Evolutionary conservation across 2,888 invertebrate genomes (phyloP).

Genomic region (Drepanosiphum platanoidis): DNA sequence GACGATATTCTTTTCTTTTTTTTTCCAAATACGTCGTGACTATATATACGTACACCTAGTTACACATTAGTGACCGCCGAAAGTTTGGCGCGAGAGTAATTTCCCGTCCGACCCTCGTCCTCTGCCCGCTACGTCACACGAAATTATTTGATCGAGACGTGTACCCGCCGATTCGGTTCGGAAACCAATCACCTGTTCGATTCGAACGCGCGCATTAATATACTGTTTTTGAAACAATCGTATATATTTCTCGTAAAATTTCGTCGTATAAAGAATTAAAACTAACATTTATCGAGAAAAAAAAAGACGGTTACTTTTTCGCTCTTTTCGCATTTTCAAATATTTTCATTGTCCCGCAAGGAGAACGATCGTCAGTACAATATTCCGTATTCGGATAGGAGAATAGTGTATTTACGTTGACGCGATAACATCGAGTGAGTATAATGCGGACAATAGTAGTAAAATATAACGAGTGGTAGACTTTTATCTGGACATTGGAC

Average conservation of each 20-base stretch:
- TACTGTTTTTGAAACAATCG: background rate
- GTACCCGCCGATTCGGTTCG: background rate
- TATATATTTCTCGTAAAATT: too few species aligned
- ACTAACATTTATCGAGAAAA: too few species aligned
- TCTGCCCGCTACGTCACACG: background rate
- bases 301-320: too few species aligned
- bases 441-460: too few species aligned
- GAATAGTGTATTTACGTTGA: too few species aligned
- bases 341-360: too few species aligned
- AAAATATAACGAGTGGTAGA: too few species aligned
- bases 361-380: background rate
- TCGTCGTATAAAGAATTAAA: too few species aligned
- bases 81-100: constrained; percentile 10
- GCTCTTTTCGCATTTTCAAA: too few species aligned
- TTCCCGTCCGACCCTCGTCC: background rate
- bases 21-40: background rate
- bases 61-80: background rate
- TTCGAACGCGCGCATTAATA: background rate
- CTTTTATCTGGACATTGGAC: too few species aligned
- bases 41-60: background rate
- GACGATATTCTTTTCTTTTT: background rate
- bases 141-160: constrained; percentile 16
- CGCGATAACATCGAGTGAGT: too few species aligned
- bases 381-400: too few species aligned
- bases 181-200: constrained; percentile 10